phyloP scores from a whole-genome alignment of 23 tunicate genomes.

The Corella eumyota region DNA sequence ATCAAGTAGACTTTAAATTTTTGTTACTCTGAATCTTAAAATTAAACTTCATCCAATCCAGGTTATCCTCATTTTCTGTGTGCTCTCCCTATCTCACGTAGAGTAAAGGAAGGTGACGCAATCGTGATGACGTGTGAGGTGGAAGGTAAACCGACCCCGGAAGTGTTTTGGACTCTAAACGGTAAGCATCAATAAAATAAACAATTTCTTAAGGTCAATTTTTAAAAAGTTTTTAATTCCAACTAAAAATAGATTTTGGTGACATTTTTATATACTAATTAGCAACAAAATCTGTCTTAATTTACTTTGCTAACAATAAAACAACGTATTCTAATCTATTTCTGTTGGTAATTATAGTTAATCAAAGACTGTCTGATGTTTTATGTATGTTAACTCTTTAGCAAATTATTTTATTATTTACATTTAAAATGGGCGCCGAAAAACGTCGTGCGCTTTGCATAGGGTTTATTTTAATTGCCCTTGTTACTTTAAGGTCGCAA shows the following conservation, averaged over 20 bases:
- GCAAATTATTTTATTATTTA: too few species aligned
- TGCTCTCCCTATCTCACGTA: too few species aligned
- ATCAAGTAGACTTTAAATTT: too few species aligned
- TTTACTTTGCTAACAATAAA: too few species aligned
- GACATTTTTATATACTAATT: neutral
- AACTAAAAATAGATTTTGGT: neutral
- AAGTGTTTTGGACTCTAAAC: constrained; percentile 95
- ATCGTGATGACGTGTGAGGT: constrained; percentile 74
- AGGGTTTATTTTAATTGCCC: too few species aligned
- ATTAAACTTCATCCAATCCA: constrained; percentile 1
- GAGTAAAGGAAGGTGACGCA: constrained; percentile 77
- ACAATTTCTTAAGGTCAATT: neutral
- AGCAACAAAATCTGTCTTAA: neutral
- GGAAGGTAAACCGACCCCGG: constrained; percentile 67
- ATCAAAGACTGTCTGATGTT: too few species aligned
- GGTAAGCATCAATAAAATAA: constrained; percentile 31
- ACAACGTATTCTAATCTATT: too few species aligned
- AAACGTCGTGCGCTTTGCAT: too few species aligned
- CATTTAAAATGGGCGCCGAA: too few species aligned
- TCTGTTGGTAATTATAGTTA: too few species aligned
- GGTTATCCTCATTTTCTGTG: constrained; percentile 84
- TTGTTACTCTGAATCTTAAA: neutral
- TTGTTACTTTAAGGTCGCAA: constrained; percentile 59
- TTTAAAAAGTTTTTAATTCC: neutral
- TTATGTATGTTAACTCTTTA: too few species aligned